phyloP scores from a whole-genome alignment of 2,888 invertebrate species.

The Opisthograptis luteolata region DNA sequence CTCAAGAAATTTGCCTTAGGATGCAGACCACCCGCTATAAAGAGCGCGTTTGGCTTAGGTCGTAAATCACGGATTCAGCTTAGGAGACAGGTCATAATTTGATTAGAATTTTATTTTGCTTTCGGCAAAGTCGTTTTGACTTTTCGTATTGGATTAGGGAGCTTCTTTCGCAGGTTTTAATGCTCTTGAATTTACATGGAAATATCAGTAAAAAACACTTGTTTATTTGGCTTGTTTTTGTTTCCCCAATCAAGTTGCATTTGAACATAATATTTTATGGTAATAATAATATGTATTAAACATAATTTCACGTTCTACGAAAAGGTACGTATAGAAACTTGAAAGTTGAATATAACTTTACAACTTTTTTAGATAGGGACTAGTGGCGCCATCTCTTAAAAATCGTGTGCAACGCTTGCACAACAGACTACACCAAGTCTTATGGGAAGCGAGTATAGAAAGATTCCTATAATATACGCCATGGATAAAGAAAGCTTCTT shows the following conservation, averaged over 20 bases:
- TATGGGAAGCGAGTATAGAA: constrained; percentile 21
- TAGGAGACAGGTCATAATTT: constrained; percentile 20
- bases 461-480: constrained; percentile 4
- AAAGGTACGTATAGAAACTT: too few species aligned
- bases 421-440: constrained; percentile 29
- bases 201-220: too few species aligned
- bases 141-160: too few species aligned
- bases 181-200: too few species aligned
- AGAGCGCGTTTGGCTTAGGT: constrained; percentile 26
- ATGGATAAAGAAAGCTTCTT: constrained; percentile 1
- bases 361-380: constrained; percentile 22
- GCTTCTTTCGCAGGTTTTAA: too few species aligned
- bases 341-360: too few species aligned
- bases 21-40: constrained; percentile 51
- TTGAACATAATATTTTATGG: too few species aligned
- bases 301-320: too few species aligned
- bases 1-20: constrained; percentile 46
- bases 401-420: constrained; percentile 40
- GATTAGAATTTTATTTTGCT: constrained; percentile 35
- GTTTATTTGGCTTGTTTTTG: too few species aligned
- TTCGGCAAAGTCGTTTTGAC: constrained; percentile 4
- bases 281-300: too few species aligned
- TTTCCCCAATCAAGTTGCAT: too few species aligned
- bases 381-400: constrained; percentile 50
- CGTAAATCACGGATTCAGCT: constrained; percentile 25